These are phyloP conservation scores for Lottia scabra DNA, from an alignment of 2,888 invertebrate species.

Conservation along the genomic window DNA sequence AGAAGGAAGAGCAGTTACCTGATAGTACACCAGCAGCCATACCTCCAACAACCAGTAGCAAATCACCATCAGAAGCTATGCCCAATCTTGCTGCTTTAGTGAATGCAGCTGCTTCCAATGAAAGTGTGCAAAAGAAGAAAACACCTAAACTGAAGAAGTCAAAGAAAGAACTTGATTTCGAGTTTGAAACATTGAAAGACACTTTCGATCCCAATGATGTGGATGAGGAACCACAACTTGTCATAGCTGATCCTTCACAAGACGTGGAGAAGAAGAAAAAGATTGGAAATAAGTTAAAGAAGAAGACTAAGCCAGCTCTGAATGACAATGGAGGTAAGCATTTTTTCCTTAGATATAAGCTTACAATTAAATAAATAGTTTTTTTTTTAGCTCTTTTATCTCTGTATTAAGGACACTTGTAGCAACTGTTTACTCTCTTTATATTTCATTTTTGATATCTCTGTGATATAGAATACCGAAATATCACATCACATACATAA, in stretches of 20 bases:
- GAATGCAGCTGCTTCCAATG: not conserved
- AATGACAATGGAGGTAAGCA: too few species aligned
- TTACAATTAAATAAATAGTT: too few species aligned
- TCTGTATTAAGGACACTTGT: too few species aligned
- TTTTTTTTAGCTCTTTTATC: too few species aligned
- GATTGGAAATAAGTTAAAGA: constrained; percentile 25
- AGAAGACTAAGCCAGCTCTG: constrained; percentile 14
- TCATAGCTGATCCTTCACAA: constrained; percentile 42
- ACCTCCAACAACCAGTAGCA: not conserved
- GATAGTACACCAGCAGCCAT: not conserved
- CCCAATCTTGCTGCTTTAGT: constrained; percentile 35
- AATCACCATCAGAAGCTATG: constrained; percentile 22
- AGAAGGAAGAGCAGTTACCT: constrained; percentile 71
- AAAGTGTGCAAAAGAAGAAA: constrained; percentile 6
- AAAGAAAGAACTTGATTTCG: constrained; percentile 9
- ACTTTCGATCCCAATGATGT: constrained; percentile 24
- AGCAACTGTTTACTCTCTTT: too few species aligned
- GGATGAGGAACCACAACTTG: constrained; percentile 38
- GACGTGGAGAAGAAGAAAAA: constrained; percentile 25
- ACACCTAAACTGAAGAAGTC: not conserved
- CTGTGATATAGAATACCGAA: too few species aligned
- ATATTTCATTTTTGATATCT: too few species aligned
- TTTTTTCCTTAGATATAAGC: too few species aligned
- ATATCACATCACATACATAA: too few species aligned
- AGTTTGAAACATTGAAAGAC: constrained; percentile 18